Percentiles rank a stretch among this genome's conserved stretches.
phyloP scores from a whole-genome alignment of 2,113 vertebrate species.

The Stegostoma tigrinum region DNA sequence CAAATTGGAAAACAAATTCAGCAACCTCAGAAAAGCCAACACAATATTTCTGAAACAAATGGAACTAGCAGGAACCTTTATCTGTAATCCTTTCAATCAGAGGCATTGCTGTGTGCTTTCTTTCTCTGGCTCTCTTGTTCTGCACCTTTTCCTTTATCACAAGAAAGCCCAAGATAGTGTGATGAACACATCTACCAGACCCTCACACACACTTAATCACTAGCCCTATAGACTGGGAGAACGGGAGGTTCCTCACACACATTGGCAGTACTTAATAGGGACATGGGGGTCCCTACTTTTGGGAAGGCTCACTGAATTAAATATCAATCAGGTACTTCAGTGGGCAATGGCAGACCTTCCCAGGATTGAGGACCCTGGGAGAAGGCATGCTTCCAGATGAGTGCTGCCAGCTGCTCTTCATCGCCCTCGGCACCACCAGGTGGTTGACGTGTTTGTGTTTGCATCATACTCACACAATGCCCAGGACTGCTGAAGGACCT shows the following conservation, averaged over 20 bases:
- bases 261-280: neutral
- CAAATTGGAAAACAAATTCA: neutral
- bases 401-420: no score
- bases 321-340: no score
- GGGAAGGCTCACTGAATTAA: no score
- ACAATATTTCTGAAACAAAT: neutral
- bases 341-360: no score
- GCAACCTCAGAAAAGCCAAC: neutral
- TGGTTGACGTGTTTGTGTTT: no score
- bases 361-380: no score
- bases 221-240: neutral
- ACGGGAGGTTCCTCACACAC: neutral
- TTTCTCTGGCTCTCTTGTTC: neutral
- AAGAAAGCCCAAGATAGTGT: neutral
- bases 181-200: neutral
- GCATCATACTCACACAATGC: no score
- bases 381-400: no score
- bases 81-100: neutral
- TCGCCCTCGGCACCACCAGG: no score
- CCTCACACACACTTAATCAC: neutral
- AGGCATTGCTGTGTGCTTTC: neutral
- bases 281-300: no score
- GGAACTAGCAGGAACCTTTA: neutral
- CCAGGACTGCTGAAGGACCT: no score
- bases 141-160: neutral